These are phyloP conservation scores for Leuciscus waleckii DNA, from an alignment of 2,797 vertebrate species.

Conservation along the genomic window DNA sequence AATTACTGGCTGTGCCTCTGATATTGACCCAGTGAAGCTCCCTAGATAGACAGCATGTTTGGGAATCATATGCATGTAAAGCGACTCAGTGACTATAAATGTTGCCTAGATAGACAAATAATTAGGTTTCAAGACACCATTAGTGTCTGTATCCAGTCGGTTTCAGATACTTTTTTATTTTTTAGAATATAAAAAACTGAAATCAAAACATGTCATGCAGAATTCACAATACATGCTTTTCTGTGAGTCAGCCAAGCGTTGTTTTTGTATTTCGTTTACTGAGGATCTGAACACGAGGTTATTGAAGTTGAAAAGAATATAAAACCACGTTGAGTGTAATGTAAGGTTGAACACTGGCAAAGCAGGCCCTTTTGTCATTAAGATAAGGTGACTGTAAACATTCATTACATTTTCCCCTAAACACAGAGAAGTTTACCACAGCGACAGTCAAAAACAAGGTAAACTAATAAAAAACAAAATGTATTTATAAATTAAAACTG, in stretches of 20 bases:
- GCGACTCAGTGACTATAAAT: not conserved
- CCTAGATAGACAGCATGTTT: conserved; percentile 15
- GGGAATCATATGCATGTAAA: not conserved
- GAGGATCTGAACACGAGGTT: not conserved
- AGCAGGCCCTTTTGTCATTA: not conserved
- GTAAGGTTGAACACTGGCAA: not conserved
- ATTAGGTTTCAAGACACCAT: not conserved
- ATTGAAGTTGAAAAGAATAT: not conserved
- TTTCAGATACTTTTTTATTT: not conserved
- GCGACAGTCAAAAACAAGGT: not conserved
- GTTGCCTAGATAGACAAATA: too few relatives aligned
- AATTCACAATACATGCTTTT: not conserved
- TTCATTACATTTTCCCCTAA: not conserved
- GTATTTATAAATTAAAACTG: not conserved
- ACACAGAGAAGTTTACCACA: not conserved
- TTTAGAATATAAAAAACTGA: not conserved
- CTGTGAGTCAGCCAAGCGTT: not conserved
- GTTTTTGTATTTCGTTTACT: not conserved
- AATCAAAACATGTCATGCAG: not conserved
- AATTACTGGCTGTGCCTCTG: not conserved
- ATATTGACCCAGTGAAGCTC: conserved; percentile 29
- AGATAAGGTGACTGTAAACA: not conserved
- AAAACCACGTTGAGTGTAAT: not conserved
- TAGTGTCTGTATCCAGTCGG: not conserved
- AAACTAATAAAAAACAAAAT: not conserved